Percentiles rank a stretch among this genome's conserved stretches.
phyloP scores from a whole-genome alignment of 2,113 vertebrate species.

The Oryzias javanicus region DNA sequence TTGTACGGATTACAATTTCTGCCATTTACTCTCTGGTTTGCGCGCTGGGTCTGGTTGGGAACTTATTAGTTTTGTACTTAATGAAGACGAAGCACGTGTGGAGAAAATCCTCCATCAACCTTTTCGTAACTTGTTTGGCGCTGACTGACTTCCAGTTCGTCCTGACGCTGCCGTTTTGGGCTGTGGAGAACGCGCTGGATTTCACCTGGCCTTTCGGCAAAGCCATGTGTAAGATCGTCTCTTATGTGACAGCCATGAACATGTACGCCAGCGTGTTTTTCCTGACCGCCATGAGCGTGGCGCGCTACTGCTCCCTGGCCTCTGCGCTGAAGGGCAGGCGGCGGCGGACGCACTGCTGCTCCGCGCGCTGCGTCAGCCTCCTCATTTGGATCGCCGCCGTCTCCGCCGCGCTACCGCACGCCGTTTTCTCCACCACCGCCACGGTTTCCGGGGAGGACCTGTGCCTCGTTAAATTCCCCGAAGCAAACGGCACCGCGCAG shows the following conservation, averaged over 20 bases:
- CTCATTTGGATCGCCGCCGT: conserved; percentile 85
- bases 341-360: conserved; percentile 70
- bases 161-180: conserved; percentile 94
- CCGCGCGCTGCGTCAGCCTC: conserved; percentile 78
- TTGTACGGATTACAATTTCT: conserved; percentile 84
- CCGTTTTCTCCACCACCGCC: conserved; percentile 89
- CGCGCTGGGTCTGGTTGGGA: conserved; percentile 89
- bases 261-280: conserved; percentile 99
- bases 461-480: conserved; percentile 90
- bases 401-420: conserved; percentile 86
- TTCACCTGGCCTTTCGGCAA: conserved; percentile 94
- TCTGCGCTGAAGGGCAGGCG: conserved; percentile 83
- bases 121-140: conserved; percentile 92
- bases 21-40: conserved; percentile 91
- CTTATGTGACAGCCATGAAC: conserved; percentile 91
- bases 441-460: conserved; percentile 85
- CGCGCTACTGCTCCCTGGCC: conserved; percentile 87
- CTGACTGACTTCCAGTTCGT: conserved; percentile 96
- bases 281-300: conserved; percentile 94
- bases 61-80: conserved; percentile 90
- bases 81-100: conserved; percentile 90
- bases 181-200: conserved; percentile 92
- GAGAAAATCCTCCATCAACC: conserved; percentile 93
- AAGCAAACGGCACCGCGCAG: conserved; percentile 79
- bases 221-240: conserved; percentile 94